These are phyloP conservation scores for Palaemon carinicauda DNA, from an alignment of 1,140 invertebrate genomes.

Conservation along the genomic window DNA sequence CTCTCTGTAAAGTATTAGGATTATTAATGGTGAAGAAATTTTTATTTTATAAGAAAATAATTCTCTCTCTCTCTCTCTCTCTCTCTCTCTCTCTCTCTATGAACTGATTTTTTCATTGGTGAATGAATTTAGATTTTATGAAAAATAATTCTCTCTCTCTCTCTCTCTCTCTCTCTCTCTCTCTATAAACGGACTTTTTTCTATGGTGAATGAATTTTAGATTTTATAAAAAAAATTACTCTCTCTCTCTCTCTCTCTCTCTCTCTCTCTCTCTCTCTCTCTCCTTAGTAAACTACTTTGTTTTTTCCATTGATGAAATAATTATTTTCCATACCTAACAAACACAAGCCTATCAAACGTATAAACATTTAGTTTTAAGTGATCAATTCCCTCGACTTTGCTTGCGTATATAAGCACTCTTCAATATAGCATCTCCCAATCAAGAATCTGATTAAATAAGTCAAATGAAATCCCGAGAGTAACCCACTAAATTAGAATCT, in stretches of 20 bases:
- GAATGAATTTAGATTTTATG: neutral
- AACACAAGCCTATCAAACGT: too few relatives aligned
- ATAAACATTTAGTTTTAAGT: too few relatives aligned
- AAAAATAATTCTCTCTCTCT: neutral
- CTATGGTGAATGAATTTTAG: neutral
- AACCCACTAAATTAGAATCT: too few relatives aligned
- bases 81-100: neutral
- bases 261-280: neutral
- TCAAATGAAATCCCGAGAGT: too few relatives aligned
- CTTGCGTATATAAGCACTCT: too few relatives aligned
- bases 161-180: neutral
- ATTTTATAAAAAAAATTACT: neutral
- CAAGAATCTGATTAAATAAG: too few relatives aligned
- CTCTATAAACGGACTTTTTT: neutral
- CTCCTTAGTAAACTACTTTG: neutral
- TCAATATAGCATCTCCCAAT: too few relatives aligned
- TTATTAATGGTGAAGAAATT: too few relatives aligned
- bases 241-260: slow-evolving; percentile 9
- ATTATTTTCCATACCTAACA: too few relatives aligned
- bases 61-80: neutral
- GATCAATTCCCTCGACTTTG: too few relatives aligned
- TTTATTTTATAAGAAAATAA: too few relatives aligned
- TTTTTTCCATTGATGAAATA: neutral
- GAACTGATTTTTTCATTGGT: neutral
- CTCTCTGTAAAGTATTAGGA: too few relatives aligned